Percentiles rank a stretch among this genome's conserved stretches.
These are phyloP conservation scores for Grantiella picta DNA, from an alignment of 2,113 vertebrate genomes.

Conservation along the genomic window DNA sequence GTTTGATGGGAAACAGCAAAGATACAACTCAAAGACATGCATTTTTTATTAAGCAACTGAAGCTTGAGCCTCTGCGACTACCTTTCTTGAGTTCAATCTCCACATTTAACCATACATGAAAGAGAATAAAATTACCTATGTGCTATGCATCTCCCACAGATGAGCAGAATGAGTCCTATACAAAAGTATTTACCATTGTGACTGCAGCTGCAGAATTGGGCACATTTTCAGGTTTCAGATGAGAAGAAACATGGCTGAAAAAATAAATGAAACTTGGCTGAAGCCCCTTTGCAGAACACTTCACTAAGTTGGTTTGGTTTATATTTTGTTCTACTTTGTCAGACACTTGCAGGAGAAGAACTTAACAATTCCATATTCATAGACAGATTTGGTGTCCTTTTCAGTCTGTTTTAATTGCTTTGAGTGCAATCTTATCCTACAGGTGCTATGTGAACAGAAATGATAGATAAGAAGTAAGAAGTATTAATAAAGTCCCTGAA, in stretches of 20 bases:
- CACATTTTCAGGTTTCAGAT: slow-evolving; percentile 6
- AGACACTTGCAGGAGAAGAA: neutral
- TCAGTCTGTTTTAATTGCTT: neutral
- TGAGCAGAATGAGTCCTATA: neutral
- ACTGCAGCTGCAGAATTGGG: slow-evolving; percentile 1
- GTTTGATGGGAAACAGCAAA: neutral
- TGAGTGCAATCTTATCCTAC: neutral
- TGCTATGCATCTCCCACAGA: neutral
- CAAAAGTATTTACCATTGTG: neutral
- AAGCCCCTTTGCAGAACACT: neutral
- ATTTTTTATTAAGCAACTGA: neutral
- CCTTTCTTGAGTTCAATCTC: neutral
- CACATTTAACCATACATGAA: neutral
- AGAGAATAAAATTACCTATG: neutral
- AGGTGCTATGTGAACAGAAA: neutral
- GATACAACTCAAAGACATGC: neutral
- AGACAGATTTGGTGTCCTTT: neutral
- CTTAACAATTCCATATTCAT: neutral
- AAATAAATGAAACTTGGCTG: neutral
- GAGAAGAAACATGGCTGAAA: neutral
- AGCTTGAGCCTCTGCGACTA: neutral
- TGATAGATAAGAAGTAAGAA: neutral
- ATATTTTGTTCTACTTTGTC: neutral
- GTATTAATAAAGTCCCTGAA: neutral
- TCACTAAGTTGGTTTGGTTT: neutral